phyloP scores from a whole-genome alignment of 2,888 invertebrate species.

The Mythimna loreyi region DNA sequence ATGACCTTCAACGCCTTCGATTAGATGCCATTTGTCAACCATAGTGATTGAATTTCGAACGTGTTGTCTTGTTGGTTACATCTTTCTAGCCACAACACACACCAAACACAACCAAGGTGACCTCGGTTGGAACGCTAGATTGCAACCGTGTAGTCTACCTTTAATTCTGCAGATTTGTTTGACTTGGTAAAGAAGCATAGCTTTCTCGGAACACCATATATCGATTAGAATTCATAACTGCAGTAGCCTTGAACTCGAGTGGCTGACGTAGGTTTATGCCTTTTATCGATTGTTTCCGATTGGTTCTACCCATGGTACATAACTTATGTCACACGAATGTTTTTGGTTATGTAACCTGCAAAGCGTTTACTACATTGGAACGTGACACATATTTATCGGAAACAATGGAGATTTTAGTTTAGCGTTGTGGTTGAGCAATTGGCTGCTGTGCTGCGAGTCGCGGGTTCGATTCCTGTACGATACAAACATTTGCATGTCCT shows the following conservation, averaged over 20 bases:
- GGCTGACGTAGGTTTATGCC: slow-evolving; percentile 16
- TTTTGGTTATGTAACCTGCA: slow-evolving; percentile 15
- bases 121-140: no score
- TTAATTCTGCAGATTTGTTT: slow-evolving; percentile 4
- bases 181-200: slow-evolving; percentile 5
- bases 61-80: no score
- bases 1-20: no score
- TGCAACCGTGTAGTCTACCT: no score
- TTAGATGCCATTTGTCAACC: no score
- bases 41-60: no score
- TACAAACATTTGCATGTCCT: no score
- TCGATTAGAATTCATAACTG: slow-evolving; percentile 24
- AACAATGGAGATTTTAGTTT: not conserved
- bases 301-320: slow-evolving; percentile 14
- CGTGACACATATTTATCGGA: not conserved
- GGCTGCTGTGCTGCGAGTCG: not conserved
- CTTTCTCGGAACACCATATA: slow-evolving; percentile 8
- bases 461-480: no score
- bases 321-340: not conserved
- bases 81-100: no score
- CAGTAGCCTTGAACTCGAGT: slow-evolving; percentile 45
- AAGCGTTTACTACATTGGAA: not conserved
- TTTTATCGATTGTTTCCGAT: slow-evolving; percentile 42
- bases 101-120: no score
- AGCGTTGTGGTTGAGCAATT: not conserved